phyloP scores from a whole-genome alignment of 35 echinoderm and acorn worm species.

The Acanthaster planci region DNA sequence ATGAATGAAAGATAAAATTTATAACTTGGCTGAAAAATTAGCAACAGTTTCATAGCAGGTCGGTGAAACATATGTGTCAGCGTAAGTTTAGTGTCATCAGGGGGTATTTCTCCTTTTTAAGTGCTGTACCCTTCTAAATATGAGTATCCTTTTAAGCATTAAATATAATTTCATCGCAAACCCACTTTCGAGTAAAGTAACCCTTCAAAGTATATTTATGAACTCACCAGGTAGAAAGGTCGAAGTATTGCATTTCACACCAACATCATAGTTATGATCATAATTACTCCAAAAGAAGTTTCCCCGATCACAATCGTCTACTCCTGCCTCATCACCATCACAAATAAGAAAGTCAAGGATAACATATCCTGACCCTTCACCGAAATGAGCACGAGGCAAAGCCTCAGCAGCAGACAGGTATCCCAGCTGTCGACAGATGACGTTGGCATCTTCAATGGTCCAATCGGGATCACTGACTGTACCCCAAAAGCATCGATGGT shows the following conservation, averaged over 20 bases:
- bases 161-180: too few relatives aligned
- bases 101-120: too few relatives aligned
- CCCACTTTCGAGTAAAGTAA: too few relatives aligned
- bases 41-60: too few relatives aligned
- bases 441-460: conserved; percentile 31
- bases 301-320: neutral
- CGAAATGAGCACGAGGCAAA: neutral
- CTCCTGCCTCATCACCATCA: neutral
- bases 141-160: too few relatives aligned
- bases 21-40: too few relatives aligned
- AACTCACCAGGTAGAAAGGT: neutral
- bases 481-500: conserved; percentile 34
- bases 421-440: conserved; percentile 37
- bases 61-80: too few relatives aligned
- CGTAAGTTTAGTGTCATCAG: too few relatives aligned
- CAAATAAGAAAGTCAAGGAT: neutral
- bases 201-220: too few relatives aligned
- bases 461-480: conserved; percentile 29
- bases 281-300: neutral
- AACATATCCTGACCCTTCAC: neutral
- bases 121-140: too few relatives aligned
- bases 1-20: too few relatives aligned
- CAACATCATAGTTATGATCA: neutral
- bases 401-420: neutral
- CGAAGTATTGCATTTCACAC: neutral